phyloP scores from a whole-genome alignment of 2,797 vertebrate species.

The Salmo trutta region DNA sequence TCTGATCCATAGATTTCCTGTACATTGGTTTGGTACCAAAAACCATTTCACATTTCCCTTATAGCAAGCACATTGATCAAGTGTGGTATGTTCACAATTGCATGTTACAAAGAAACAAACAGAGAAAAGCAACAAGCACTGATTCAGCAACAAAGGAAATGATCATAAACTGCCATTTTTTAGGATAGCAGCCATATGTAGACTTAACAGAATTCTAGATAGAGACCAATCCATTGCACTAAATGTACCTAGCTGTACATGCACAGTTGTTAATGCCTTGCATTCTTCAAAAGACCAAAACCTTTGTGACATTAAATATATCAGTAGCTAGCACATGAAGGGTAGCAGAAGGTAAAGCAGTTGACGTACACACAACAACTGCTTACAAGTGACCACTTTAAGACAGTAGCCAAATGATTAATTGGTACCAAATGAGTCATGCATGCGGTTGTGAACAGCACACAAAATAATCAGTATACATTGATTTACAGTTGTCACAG shows the following conservation, averaged over 20 bases:
- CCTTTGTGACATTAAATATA: background rate
- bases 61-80: background rate
- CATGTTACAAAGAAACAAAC: slow-evolving; percentile 33
- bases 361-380: slow-evolving; percentile 55
- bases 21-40: slow-evolving; percentile 34
- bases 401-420: slow-evolving; percentile 13
- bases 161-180: slow-evolving; percentile 76
- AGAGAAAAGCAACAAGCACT: slow-evolving; percentile 29
- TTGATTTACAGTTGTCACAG: background rate
- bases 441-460: slow-evolving; percentile 52
- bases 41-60: slow-evolving; percentile 20
- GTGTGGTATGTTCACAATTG: slow-evolving; percentile 52
- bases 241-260: slow-evolving; percentile 53
- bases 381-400: slow-evolving; percentile 30
- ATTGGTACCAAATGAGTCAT: background rate
- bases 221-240: slow-evolving; percentile 62
- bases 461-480: background rate
- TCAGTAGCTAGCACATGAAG: slow-evolving; percentile 1
- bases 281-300: slow-evolving; percentile 24
- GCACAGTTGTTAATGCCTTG: slow-evolving; percentile 53
- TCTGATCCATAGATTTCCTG: slow-evolving; percentile 8
- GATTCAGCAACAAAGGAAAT: slow-evolving; percentile 28
- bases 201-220: slow-evolving; percentile 55
- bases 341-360: slow-evolving; percentile 13
- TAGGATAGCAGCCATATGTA: slow-evolving; percentile 83